Conservation (phyloP, 2,797 vertebrate species). For the Hypotaenidia philippensis region DNA sequence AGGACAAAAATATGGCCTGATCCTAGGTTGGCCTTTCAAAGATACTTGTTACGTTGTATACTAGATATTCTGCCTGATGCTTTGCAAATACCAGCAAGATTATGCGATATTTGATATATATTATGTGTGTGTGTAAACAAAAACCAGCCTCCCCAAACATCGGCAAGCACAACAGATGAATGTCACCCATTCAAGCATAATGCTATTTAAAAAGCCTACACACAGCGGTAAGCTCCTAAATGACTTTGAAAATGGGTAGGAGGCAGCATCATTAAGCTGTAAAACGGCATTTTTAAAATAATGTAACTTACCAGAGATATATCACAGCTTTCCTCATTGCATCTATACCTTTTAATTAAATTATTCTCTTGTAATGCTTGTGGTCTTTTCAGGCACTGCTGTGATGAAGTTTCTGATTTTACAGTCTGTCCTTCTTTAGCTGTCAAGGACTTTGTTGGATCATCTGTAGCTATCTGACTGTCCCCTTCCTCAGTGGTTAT, state of each 20-base stretch:
- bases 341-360: conserved; percentile 73
- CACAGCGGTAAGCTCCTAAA: neutral
- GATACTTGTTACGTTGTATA: neutral
- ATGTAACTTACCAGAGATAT: conserved; percentile 70
- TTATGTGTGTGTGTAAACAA: neutral
- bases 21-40: neutral
- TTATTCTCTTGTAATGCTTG: conserved; percentile 29
- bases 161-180: neutral
- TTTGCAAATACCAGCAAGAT: neutral
- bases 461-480: neutral
- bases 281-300: neutral
- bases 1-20: neutral
- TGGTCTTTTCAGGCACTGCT: conserved; percentile 81
- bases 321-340: conserved; percentile 48
- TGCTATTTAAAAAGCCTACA: neutral
- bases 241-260: neutral
- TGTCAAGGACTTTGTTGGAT: neutral
- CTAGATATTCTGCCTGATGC: neutral
- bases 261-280: neutral
- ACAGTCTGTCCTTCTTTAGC: conserved; percentile 8
- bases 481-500: conserved; percentile 24
- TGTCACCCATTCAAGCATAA: neutral
- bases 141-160: neutral
- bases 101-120: neutral
- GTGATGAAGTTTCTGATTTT: conserved; percentile 60